Evolutionary conservation across 2,888 invertebrate genomes (phyloP).

Genomic region (Sarcophaga variegata): DNA sequence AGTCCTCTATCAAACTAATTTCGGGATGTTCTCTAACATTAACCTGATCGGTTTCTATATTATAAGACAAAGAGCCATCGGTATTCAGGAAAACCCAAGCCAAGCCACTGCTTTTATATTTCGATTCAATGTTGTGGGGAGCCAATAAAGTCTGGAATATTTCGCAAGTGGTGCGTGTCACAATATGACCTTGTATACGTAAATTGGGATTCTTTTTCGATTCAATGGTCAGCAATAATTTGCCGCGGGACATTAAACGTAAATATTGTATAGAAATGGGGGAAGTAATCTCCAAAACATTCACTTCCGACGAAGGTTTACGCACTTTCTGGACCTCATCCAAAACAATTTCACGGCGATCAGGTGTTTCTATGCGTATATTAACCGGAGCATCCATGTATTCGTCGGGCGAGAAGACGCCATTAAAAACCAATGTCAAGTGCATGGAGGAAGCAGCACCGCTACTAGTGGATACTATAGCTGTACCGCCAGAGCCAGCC

Average conservation of each 20-base stretch:
- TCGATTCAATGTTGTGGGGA: constrained; percentile 82
- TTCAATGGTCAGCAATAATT: constrained; percentile 87
- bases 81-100: constrained; percentile 91
- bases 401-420: constrained; percentile 87
- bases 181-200: constrained; percentile 87
- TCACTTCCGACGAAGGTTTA: constrained; percentile 90
- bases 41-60: constrained; percentile 87
- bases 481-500: constrained; percentile 90
- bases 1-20: constrained; percentile 88
- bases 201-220: constrained; percentile 86
- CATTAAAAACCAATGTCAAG: constrained; percentile 91
- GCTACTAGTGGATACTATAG: constrained; percentile 91
- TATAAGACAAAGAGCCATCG: constrained; percentile 90
- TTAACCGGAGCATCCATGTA: constrained; percentile 86
- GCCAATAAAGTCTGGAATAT: constrained; percentile 89
- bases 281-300: constrained; percentile 90
- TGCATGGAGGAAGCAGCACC: constrained; percentile 91
- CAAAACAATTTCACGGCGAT: constrained; percentile 88
- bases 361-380: constrained; percentile 87
- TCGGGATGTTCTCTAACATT: constrained; percentile 84
- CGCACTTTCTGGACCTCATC: constrained; percentile 87
- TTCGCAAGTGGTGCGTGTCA: constrained; percentile 90
- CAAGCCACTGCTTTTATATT: constrained; percentile 85
- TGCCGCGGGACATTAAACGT: constrained; percentile 89
- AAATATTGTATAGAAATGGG: constrained; percentile 90